Evolutionary conservation across 2,888 invertebrate genomes (phyloP), one percentile per base, ranked within the genome.

Genomic region (Conus canariensis): DNA sequence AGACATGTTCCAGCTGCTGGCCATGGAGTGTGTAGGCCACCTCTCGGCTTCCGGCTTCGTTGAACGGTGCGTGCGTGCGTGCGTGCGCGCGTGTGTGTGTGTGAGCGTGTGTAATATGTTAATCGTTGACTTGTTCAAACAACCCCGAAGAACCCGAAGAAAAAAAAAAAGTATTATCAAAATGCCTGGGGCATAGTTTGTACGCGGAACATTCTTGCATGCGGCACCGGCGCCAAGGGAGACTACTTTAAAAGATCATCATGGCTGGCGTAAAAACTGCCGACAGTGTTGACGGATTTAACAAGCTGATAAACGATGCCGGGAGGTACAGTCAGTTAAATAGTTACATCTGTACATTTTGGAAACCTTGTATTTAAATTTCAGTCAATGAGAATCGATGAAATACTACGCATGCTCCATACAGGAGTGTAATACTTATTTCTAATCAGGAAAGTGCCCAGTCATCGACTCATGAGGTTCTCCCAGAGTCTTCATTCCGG

Each of bases 241-340:
- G 67, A 86, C 25, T 12, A 86, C 45, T 86, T 10, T 10, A 12
- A 64, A 19, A 10, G 74, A 58, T 45, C 77, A 89, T 90, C 88
- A 91, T 91, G 89, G 91, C 87, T 45, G 87, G 90, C 22, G 91
- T 92, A 30, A 89, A 90, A 74, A 85, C 85, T 25, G 91, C 91
- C 5, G 88, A 91, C 67, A 88, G 80, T 77, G 87, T 90, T 70
- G 88, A 83, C 12, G 88, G 89, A 22, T 92, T 92, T 85, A 86
- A 90, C 22, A 92, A 92, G 83, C 64, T 91, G 22, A 30, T 92
- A 25, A 56, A 45, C 14, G 89, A 91, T 90, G 91, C 91, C 16
- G 90, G 90, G 58, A 88, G 88, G 92, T 91, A 88, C 64, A 64
- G 64, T 64, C 12, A 64, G 30, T 30, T 30, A 30, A 30, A 30